phyloP scores from a whole-genome alignment of 2,888 invertebrate genomes.

The Aethes cnicana region DNA sequence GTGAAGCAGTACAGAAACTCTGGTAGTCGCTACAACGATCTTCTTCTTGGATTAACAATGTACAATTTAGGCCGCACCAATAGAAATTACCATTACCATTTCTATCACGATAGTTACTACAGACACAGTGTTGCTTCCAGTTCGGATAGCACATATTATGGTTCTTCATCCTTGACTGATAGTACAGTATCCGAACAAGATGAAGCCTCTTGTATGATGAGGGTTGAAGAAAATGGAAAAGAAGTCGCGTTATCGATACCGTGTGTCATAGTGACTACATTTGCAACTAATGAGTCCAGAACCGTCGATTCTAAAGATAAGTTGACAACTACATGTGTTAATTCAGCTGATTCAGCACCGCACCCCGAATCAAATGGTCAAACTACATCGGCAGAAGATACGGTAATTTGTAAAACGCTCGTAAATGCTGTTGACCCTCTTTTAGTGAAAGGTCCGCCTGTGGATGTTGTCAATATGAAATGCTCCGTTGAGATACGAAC shows the following conservation, averaged over 20 bases:
- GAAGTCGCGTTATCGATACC: constrained; percentile 18
- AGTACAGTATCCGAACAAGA: neutral
- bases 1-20: constrained; percentile 32
- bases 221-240: constrained; percentile 9
- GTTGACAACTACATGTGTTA: constrained; percentile 5
- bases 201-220: constrained; percentile 17
- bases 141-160: neutral
- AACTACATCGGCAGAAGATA: too few species aligned
- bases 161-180: neutral
- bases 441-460: constrained; percentile 4
- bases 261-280: constrained; percentile 27
- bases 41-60: constrained; percentile 35
- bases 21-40: constrained; percentile 30
- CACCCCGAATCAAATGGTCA: neutral
- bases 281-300: neutral
- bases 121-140: neutral
- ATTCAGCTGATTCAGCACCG: neutral
- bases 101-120: constrained; percentile 18
- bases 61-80: constrained; percentile 35
- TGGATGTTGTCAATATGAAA: neutral
- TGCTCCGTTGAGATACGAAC: constrained; percentile 7
- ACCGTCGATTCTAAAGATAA: neutral
- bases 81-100: constrained; percentile 27
- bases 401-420: constrained; percentile 2
- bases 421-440: constrained; percentile 11